Evolutionary conservation across 2,888 invertebrate genomes (phyloP), one percentile per base, ranked within the genome.

Genomic region (Gymnosoma rotundatum): DNA sequence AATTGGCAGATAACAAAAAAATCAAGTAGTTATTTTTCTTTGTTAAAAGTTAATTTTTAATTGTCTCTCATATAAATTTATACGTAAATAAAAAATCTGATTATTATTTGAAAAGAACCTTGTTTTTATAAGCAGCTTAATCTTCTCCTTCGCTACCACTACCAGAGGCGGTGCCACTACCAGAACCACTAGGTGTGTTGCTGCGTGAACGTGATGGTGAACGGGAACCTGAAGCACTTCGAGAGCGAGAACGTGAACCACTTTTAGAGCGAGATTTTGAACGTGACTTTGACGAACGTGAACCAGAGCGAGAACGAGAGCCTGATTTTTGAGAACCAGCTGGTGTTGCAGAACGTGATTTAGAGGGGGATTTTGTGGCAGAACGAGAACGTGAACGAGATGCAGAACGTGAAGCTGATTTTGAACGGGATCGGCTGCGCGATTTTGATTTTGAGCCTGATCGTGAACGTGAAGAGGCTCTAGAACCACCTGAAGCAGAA

Each of bases 141-240:
- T 86, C 85, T 60, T 86, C 86, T 9, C 18, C 84, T 74, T 89
- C 92, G 0, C 93, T 93, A 4, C 92, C 91, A 67, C 91, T 92
- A n/a, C 89, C 91, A 18, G 92, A 80, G 9, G 80, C 83, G 14
- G 80, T 80, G 25, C 90, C 86, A 7, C 78, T 78, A 14, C 78
- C 78, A 12, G 90, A 91, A 54, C 90, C 83, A 10, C 91, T 91
- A 16, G 88, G 91, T 0, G 90, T 91, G 56, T 90, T 81, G 14
- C 91, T 91, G n/a, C 88, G 90, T 0, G 91, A 92, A 86, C 93
- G 91, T 0, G 93, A 93, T 1, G 89, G 89, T 1, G 92, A 92
- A 4, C 89, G 88, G 1, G 90, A 90, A 8, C 88, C 89, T 3
- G 89, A 89, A 8, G 79, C 87, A 20, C 88, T 87, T 48, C 88